Percentiles rank a stretch among this genome's conserved stretches.
Conservation (phyloP, 1,140 invertebrate species). For the Brachionus asplanchnoidis region DNA sequence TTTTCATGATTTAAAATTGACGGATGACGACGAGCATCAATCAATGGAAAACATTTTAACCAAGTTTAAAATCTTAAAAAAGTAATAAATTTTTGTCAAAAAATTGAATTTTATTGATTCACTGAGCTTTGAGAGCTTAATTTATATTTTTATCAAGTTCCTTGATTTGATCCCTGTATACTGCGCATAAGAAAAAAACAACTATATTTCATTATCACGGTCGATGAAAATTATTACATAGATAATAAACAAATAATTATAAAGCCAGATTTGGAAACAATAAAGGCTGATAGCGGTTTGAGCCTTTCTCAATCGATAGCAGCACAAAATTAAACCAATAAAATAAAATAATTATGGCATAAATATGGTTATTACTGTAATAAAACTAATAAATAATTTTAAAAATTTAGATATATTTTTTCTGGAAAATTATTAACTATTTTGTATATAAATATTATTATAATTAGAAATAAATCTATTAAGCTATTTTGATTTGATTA, state of each 20-base stretch:
- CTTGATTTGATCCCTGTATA: neutral
- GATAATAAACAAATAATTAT: neutral
- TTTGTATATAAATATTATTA: neutral
- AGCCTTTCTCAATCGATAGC: neutral
- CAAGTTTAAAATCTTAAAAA: neutral
- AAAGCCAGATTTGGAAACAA: neutral
- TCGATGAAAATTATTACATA: neutral
- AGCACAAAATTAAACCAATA: neutral
- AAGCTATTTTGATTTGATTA: neutral
- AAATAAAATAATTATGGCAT: neutral
- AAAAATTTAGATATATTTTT: neutral
- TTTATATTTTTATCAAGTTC: neutral
- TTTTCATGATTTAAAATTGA: neutral
- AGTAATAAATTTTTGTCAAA: neutral
- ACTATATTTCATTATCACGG: neutral
- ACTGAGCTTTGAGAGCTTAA: neutral
- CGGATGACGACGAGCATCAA: neutral
- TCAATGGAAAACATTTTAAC: neutral
- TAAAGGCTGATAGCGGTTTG: neutral
- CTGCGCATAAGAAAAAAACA: neutral
- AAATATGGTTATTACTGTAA: neutral
- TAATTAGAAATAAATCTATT: neutral
- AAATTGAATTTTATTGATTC: neutral
- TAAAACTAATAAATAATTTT: neutral
- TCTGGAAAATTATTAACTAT: neutral